Conservation (phyloP, 1,140 invertebrate genomes). For the Diorhabda sublineata region DNA sequence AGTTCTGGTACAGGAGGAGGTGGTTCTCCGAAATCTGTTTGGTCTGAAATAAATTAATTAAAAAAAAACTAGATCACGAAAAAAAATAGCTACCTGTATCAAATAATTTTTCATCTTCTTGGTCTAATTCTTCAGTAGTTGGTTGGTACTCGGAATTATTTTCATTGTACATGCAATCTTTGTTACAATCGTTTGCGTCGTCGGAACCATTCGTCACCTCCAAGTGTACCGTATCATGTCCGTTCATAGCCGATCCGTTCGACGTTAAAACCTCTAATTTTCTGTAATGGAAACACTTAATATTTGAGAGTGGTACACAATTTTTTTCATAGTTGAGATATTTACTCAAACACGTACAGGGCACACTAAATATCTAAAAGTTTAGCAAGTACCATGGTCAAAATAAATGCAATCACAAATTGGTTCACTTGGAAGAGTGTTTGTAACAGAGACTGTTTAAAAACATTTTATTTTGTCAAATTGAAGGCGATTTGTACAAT, state of each 20-base stretch:
- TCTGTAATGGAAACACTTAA: no score
- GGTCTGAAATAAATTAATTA: slow-evolving; percentile 5
- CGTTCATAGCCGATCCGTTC: slow-evolving; percentile 13
- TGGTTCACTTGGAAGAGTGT: no score
- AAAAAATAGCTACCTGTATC: background rate
- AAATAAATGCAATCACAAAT: no score
- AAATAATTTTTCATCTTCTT: background rate
- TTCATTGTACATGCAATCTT: slow-evolving; percentile 36
- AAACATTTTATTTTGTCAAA: no score
- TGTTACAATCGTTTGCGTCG: slow-evolving; percentile 35
- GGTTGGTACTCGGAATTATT: slow-evolving; percentile 24
- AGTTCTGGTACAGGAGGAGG: slow-evolving; percentile 5
- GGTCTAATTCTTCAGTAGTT: slow-evolving; percentile 19
- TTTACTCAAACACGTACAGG: no score
- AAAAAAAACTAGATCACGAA: background rate
- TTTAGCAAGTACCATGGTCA: no score
- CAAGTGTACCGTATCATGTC: slow-evolving; percentile 4
- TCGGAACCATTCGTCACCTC: slow-evolving; percentile 25
- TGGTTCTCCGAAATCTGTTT: slow-evolving; percentile 8
- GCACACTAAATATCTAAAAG: no score
- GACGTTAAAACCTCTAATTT: background rate
- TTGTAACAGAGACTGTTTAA: no score
- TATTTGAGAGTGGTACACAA: no score
- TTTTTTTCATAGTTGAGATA: no score
- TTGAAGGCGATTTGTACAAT: no score